These are phyloP conservation scores for Solenodon paradoxus DNA, from an alignment of 2,113 vertebrate species.

Conservation along the genomic window DNA sequence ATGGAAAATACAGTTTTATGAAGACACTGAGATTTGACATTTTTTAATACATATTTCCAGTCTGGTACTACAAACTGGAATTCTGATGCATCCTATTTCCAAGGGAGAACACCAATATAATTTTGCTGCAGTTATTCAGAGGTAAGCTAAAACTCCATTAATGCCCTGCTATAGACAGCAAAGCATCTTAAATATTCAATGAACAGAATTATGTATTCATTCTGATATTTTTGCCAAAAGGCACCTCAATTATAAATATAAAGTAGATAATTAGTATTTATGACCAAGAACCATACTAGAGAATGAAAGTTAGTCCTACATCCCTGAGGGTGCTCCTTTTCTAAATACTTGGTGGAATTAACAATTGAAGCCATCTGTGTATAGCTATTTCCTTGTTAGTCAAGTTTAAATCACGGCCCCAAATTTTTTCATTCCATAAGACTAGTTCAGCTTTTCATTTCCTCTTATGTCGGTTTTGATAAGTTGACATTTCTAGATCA, in stretches of 20 bases:
- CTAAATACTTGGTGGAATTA: neutral
- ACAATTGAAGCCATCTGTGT: neutral
- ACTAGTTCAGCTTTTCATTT: neutral
- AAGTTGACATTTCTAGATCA: neutral
- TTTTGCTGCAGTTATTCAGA: neutral
- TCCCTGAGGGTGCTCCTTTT: fast-evolving
- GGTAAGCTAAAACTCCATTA: neutral
- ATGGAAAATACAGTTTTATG: neutral
- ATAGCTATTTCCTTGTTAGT: neutral
- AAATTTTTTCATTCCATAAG: neutral
- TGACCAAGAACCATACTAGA: neutral
- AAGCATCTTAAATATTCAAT: neutral
- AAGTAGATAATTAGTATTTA: neutral
- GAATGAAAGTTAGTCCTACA: neutral
- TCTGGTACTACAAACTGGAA: neutral
- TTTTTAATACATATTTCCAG: neutral
- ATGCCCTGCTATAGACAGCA: neutral
- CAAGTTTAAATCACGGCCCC: neutral
- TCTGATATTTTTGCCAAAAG: neutral
- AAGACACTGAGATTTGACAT: neutral
- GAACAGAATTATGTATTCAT: neutral
- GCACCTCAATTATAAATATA: neutral
- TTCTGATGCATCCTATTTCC: neutral
- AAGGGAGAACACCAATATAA: neutral
- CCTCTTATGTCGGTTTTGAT: neutral